Evolutionary conservation across 2,797 vertebrate species (phyloP).

Genomic region (Ctenochaetus hawaiiensis): DNA sequence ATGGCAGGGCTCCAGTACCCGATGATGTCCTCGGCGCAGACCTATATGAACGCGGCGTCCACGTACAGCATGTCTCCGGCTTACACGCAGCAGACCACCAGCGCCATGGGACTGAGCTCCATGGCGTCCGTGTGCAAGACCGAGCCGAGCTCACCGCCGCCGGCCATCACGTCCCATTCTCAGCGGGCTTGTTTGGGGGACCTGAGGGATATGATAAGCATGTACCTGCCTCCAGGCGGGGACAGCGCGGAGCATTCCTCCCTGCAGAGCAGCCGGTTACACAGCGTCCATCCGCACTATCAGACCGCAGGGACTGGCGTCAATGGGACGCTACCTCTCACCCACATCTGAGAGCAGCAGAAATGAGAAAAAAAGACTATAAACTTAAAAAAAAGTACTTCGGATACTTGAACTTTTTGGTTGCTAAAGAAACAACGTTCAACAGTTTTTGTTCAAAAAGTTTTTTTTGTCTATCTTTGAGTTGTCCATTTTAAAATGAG

Average conservation of each 20-base stretch:
- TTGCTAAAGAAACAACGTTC: slow-evolving; percentile 78
- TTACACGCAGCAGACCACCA: slow-evolving; percentile 91
- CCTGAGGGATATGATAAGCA: slow-evolving; percentile 99
- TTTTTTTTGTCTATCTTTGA: slow-evolving; percentile 72
- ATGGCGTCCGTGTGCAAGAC: slow-evolving; percentile 97
- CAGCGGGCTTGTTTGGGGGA: slow-evolving; percentile 98
- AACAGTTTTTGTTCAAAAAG: slow-evolving; percentile 64
- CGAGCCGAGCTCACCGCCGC: slow-evolving; percentile 96
- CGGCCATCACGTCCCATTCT: slow-evolving; percentile 95
- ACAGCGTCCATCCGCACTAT: slow-evolving; percentile 98
- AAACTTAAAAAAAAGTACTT: slow-evolving; percentile 78
- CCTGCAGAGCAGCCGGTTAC: slow-evolving; percentile 93
- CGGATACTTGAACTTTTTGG: slow-evolving; percentile 89
- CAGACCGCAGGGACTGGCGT: slow-evolving; percentile 94
- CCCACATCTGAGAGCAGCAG: slow-evolving; percentile 91
- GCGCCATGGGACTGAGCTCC: slow-evolving; percentile 92
- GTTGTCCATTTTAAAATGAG: slow-evolving; percentile 75
- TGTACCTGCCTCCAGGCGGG: slow-evolving; percentile 98
- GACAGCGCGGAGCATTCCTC: slow-evolving; percentile 93
- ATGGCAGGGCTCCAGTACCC: slow-evolving; percentile 97
- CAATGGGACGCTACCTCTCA: slow-evolving; percentile 97
- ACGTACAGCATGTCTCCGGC: slow-evolving; percentile 94
- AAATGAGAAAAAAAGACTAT: slow-evolving; percentile 57
- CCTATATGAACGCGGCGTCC: slow-evolving; percentile 97
- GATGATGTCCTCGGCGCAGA: slow-evolving; percentile 97